Evolutionary conservation across 2,113 vertebrate species (phyloP), one percentile per base, ranked within the genome.

Genomic region (Ibidorhyncha struthersii): DNA sequence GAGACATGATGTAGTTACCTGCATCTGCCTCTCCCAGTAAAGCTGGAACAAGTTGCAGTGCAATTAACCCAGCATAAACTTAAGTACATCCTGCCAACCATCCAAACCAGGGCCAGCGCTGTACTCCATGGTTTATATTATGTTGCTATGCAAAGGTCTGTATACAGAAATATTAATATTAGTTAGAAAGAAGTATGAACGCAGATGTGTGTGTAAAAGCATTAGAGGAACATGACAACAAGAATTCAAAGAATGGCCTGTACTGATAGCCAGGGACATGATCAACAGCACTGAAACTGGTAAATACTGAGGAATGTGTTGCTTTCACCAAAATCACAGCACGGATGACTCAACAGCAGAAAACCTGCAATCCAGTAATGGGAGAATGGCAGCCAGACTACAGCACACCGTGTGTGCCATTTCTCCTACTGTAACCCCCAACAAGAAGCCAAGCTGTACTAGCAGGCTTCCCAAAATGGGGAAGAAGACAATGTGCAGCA

Each of bases 291-390:
- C 36, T n/a, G 15, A 83, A 92, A 66, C 40, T 45, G 27, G 25
- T n/a, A n/a, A 92, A 38, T 29, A 32, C 50, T n/a, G 17, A 91
- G n/a, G 43, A 82, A 23, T 13, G 14, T 29, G 17, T 36, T 76
- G 4, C 23, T 82, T 43, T 86, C 90, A 90, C 34, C 79, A 85
- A 61, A 87, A 63, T 47, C 41, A 38, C 25, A 70, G 45, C 36
- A 41, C 0, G 0, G 34, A 21, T 65, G 23, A 18, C 14, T 70
- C 38, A 30, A 19, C 30, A 49, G 40, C 53, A 83, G 58, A 72
- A 93, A 56, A 32, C 12, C 30, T 69, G 66, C 18, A 61, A 18
- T 66, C 20, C 22, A 66, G 41, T 25, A 58, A 32, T 0, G 0
- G 21, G 8, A 73, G 30, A 41, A 66, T 6, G 45, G 45, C 32